Percentiles rank a stretch among this genome's conserved stretches.
phyloP scores from a whole-genome alignment of 2,888 invertebrate genomes.

The Cephus pulcher region DNA sequence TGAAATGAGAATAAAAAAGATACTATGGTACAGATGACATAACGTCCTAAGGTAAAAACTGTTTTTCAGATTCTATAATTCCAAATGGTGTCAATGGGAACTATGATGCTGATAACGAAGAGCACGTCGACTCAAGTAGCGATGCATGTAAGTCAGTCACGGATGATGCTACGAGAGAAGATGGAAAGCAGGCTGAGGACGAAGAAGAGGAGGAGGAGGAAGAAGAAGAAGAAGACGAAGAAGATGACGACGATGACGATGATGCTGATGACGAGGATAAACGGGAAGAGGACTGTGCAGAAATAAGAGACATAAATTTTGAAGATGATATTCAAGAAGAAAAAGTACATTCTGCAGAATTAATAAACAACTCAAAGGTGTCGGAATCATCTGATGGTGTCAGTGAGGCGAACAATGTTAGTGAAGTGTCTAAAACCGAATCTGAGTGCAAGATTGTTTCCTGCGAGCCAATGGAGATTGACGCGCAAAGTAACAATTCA shows the following conservation, averaged over 20 bases:
- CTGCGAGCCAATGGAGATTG: constrained; percentile 57
- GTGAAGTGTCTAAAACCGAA: constrained; percentile 60
- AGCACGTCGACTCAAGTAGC: constrained; percentile 38
- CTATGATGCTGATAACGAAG: constrained; percentile 52
- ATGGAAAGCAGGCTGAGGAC: constrained; percentile 34
- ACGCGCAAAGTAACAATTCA: constrained; percentile 53
- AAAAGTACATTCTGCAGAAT: constrained; percentile 18
- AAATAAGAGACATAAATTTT: constrained; percentile 29
- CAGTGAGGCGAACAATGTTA: constrained; percentile 69
- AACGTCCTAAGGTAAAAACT: no score
- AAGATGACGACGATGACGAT: constrained; percentile 30
- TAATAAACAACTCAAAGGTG: constrained; percentile 34
- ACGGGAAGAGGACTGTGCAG: constrained; percentile 27
- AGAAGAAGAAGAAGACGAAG: constrained; percentile 37
- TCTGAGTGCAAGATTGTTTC: constrained; percentile 52
- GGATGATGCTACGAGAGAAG: constrained; percentile 28
- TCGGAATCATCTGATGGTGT: constrained; percentile 55
- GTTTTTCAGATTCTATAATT: constrained; percentile 59
- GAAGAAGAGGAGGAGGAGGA: constrained; percentile 42
- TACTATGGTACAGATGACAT: no score
- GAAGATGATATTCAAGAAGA: constrained; percentile 29
- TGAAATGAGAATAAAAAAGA: no score
- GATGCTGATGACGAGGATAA: constrained; percentile 37
- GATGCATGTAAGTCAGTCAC: constrained; percentile 13
- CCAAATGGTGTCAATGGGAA: constrained; percentile 67